Conservation (phyloP, 2,888 invertebrate genomes). For the Drosophila infuscata region DNA sequence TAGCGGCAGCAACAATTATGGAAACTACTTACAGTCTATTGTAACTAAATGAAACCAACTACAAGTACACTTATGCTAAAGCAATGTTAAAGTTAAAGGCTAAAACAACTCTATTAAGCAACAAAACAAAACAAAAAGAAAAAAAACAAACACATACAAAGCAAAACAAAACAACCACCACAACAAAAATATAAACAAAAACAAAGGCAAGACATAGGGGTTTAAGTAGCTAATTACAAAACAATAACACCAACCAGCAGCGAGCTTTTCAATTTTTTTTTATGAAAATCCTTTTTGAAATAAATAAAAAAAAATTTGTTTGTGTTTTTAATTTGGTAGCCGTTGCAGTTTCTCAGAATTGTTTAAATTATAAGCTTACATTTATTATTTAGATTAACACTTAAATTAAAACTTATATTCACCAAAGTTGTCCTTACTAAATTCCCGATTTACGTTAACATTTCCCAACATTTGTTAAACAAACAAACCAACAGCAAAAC, state of each 20-base stretch:
- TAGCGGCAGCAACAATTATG: constrained; percentile 67
- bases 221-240: constrained; percentile 61
- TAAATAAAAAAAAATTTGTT: constrained; percentile 15
- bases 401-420: constrained; percentile 54
- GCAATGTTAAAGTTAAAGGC: constrained; percentile 54
- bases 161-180: constrained; percentile 17
- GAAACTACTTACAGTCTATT: constrained; percentile 55
- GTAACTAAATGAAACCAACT: constrained; percentile 64
- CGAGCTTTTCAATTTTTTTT: constrained; percentile 15
- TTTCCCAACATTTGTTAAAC: constrained; percentile 66
- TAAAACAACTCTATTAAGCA: constrained; percentile 33
- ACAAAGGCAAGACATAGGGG: constrained; percentile 55
- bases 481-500: constrained; percentile 37
- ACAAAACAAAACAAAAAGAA: constrained; percentile 9
- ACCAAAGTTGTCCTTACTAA: constrained; percentile 85
- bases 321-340: constrained; percentile 20
- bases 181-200: constrained; percentile 14
- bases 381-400: constrained; percentile 58
- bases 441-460: constrained; percentile 66
- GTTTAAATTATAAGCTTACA: constrained; percentile 56
- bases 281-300: constrained; percentile 13
- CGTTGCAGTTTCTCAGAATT: constrained; percentile 47
- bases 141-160: constrained; percentile 16
- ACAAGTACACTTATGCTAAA: constrained; percentile 60
- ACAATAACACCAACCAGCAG: constrained; percentile 19